Percentiles rank a stretch among this genome's conserved stretches.
Conservation (phyloP, 2,888 invertebrate genomes). For the Acanthoscelides obtectus region DNA sequence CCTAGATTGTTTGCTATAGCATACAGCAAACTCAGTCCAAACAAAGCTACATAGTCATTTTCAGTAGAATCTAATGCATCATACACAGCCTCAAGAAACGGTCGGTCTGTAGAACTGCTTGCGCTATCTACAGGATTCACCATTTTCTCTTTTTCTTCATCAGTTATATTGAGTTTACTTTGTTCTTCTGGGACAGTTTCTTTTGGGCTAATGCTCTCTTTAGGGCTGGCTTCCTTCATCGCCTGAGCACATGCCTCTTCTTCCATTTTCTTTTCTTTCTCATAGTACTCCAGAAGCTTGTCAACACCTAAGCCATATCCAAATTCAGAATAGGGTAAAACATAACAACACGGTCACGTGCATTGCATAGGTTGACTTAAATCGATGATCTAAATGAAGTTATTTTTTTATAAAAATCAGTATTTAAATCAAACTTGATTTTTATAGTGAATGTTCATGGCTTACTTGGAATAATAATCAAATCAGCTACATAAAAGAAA, state of each 20-base stretch:
- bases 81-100: constrained; percentile 86
- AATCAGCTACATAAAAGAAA: no score
- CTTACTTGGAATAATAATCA: no score
- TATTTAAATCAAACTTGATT: no score
- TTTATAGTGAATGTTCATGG: no score
- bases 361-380: no score
- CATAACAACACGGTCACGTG: no score
- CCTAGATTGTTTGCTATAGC: constrained; percentile 93
- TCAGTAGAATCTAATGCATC: constrained; percentile 83
- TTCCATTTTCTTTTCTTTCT: constrained; percentile 31
- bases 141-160: constrained; percentile 78
- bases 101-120: constrained; percentile 53
- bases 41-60: constrained; percentile 91
- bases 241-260: constrained; percentile 25
- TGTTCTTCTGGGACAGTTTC: constrained; percentile 48
- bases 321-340: no score
- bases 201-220: constrained; percentile 34
- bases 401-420: no score
- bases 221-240: constrained; percentile 26
- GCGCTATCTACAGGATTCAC: constrained; percentile 40
- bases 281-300: constrained; percentile 42
- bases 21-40: constrained; percentile 86
- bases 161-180: constrained; percentile 86
- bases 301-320: no score
- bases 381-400: no score